Percentiles rank a stretch among this genome's conserved stretches.
Conservation (phyloP, 2,888 invertebrate genomes). For the Acleris laterana region DNA sequence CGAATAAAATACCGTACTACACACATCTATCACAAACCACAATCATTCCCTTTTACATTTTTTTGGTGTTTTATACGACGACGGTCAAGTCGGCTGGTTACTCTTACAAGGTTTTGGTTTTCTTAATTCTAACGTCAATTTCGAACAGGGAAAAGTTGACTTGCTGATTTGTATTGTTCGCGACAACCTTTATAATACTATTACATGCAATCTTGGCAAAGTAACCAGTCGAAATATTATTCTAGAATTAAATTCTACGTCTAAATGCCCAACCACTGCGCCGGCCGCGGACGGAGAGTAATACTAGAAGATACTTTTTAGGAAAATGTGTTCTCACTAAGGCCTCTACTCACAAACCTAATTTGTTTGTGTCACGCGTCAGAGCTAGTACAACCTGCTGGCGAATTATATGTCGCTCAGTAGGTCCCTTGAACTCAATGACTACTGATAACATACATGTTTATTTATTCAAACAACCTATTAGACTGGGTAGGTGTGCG, state of each 20-base stretch:
- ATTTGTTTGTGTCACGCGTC: no score
- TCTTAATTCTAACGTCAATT: background rate
- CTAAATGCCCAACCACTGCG: slow-evolving; percentile 29
- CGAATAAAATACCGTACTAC: slow-evolving; percentile 52
- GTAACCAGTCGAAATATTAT: slow-evolving; percentile 12
- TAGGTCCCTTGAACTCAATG: no score
- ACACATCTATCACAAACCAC: slow-evolving; percentile 61
- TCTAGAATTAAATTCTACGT: slow-evolving; percentile 21
- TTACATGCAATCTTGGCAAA: background rate
- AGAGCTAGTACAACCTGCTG: no score
- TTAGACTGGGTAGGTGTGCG: no score
- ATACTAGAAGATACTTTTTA: no score
- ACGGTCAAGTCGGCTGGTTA: slow-evolving; percentile 49
- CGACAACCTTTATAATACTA: no score
- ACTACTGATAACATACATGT: no score
- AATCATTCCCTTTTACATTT: slow-evolving; percentile 53
- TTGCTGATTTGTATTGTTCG: background rate
- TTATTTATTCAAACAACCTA: no score
- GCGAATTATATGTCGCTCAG: no score
- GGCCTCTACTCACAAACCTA: no score
- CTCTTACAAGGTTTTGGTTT: slow-evolving; percentile 38
- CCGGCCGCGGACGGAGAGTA: slow-evolving; percentile 5
- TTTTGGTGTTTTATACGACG: slow-evolving; percentile 65
- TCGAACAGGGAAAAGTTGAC: background rate
- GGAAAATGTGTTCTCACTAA: no score